A percentile compares a stretch with the other conserved stretches of the same genome.
phyloP scores from a whole-genome alignment of 2,888 invertebrate genomes.

The Tachina grossa region DNA sequence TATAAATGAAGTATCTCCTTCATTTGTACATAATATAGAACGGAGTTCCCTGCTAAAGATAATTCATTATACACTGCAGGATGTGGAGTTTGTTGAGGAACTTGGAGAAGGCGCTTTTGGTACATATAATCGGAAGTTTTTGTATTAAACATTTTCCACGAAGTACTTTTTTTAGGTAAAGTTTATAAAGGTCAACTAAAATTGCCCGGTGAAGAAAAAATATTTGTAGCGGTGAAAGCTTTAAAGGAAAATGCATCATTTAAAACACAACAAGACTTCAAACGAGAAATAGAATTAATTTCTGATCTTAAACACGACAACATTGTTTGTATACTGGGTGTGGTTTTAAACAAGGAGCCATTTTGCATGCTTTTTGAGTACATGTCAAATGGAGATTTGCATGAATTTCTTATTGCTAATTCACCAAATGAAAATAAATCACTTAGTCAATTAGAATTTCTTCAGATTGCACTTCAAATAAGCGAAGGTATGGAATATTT shows the following conservation, averaged over 20 bases:
- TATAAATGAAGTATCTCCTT: conserved; percentile 76
- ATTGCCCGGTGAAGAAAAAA: conserved; percentile 86
- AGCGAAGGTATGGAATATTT: conserved; percentile 92
- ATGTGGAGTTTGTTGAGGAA: conserved; percentile 94
- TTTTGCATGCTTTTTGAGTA: conserved; percentile 98
- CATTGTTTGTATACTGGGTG: conserved; percentile 96
- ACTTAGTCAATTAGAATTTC: conserved; percentile 92
- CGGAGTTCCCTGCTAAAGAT: conserved; percentile 84
- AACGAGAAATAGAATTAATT: conserved; percentile 96
- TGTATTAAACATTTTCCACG: background rate
- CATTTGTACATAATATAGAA: conserved; percentile 82
- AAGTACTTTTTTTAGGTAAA: conserved; percentile 84
- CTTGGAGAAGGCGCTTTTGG: conserved; percentile 98
- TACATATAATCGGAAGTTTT: conserved; percentile 67
- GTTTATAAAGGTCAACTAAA: conserved; percentile 96
- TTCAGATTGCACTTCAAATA: conserved; percentile 95
- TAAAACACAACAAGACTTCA: conserved; percentile 95
- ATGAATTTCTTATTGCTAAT: conserved; percentile 96
- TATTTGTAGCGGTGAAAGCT: conserved; percentile 96
- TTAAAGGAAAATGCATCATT: conserved; percentile 95
- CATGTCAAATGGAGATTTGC: conserved; percentile 98
- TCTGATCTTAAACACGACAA: conserved; percentile 97
- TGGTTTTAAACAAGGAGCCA: conserved; percentile 94
- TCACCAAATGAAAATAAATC: conserved; percentile 93
- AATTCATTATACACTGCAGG: conserved; percentile 92